Evolutionary conservation across 2,113 vertebrate genomes (phyloP), one percentile per base, ranked within the genome.

Genomic region (Cyanistes caeruleus): DNA sequence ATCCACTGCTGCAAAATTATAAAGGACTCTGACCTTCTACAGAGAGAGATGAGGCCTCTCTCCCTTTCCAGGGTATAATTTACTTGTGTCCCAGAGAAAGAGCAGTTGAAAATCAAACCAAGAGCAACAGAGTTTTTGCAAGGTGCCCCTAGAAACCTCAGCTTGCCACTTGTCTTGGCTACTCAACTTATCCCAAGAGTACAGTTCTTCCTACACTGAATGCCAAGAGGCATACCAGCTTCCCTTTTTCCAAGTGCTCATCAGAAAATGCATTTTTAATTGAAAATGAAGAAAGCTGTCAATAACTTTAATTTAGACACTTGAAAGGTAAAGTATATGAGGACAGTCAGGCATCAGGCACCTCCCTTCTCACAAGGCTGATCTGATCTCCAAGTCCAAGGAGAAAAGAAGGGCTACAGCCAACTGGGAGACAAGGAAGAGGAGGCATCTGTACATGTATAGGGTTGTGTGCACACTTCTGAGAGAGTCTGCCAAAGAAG

Each of bases 361-460:
- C 27, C 24, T 44, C 21, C 52, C 35, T 87, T 72, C 58, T 75
- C 49, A 41, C 0, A 1, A n/a, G n/a, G 48, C 35, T 76, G 44
- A 64, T 48, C 31, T 44, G 27, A 87, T 43, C 23, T 55, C 19
- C 7, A 65, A 48, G 46, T 62, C 12, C 55, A 90, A 65, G 15
- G 8, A 72, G 24, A 12, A 88, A 79, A 39, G 46, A 85, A 21
- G 15, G 18, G 20, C 60, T 59, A 51, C 9, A 67, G 75, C 23
- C 64, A 84, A 1, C 4, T 23, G 22, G 27, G 39, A 30, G 12
- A 35, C 2, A 3, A 18, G 30, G 69, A 60, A 75, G 31, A 82
- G 49, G 22, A 73, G 46, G 31, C 25, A 49, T 19, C 51, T 20
- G 20, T 48, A 72, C 3, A 0, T 0, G 1, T 15, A 23, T 16